Evolutionary conservation across 2,113 vertebrate genomes (phyloP).

Genomic region (Catharus fuscescens): DNA sequence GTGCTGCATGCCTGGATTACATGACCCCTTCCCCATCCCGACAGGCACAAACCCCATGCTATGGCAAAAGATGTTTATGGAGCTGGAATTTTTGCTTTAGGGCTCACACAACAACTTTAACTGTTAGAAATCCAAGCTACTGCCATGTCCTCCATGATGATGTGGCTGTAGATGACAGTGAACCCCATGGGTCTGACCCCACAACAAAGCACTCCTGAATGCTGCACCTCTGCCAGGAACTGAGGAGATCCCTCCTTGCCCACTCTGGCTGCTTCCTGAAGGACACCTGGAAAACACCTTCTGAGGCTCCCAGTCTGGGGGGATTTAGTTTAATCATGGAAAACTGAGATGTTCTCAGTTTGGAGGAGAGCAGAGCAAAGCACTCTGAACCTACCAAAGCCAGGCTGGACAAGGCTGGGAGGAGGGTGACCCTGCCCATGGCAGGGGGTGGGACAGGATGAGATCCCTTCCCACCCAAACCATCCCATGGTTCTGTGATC

Average conservation of each 20-base stretch:
- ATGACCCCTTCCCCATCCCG: background rate
- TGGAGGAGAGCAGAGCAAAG: background rate
- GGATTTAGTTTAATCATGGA: background rate
- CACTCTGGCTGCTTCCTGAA: background rate
- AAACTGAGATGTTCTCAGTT: background rate
- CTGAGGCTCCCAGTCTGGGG: background rate
- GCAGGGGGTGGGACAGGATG: background rate
- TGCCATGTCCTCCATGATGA: background rate
- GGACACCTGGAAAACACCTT: background rate
- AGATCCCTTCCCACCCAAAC: background rate
- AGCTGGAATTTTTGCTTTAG: background rate
- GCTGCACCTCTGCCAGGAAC: background rate
- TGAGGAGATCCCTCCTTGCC: background rate
- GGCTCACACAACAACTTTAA: background rate
- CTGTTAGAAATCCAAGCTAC: background rate
- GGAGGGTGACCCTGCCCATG: background rate
- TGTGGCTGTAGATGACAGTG: background rate
- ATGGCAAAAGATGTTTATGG: fast-evolving
- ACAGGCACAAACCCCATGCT: background rate
- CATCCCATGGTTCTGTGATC: background rate
- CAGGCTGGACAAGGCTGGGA: background rate
- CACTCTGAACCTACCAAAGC: background rate
- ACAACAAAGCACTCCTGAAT: background rate
- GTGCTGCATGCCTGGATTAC: background rate
- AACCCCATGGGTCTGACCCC: fast-evolving